Percentiles rank a stretch among this genome's conserved stretches.
These are phyloP conservation scores for Toxotes lorentzi DNA, from an alignment of 2,797 vertebrate species.

Conservation along the genomic window DNA sequence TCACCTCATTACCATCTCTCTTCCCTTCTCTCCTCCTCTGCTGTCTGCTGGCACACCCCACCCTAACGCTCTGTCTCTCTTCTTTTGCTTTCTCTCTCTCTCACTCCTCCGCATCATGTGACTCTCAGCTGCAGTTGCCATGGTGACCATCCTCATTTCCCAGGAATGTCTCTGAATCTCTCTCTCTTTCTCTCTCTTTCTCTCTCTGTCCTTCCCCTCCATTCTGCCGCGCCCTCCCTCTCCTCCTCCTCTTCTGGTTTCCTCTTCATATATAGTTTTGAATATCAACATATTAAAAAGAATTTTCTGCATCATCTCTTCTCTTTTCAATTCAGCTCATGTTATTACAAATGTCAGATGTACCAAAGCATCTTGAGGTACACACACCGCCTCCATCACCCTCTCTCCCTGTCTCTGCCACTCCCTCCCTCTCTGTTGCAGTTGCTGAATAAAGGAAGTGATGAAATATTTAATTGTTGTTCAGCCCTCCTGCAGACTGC, in stretches of 20 bases:
- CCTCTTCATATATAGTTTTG: neutral
- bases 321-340: neutral
- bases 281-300: slow-evolving; percentile 1
- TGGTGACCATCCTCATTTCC: slow-evolving; percentile 82
- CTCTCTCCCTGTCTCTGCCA: slow-evolving; percentile 11
- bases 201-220: slow-evolving; percentile 40
- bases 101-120: slow-evolving; percentile 84
- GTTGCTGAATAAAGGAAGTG: slow-evolving; percentile 84
- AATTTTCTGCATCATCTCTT: neutral
- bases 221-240: slow-evolving; percentile 42
- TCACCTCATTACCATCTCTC: slow-evolving; percentile 50
- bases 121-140: slow-evolving; percentile 87
- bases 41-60: slow-evolving; percentile 57
- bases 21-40: slow-evolving; percentile 48
- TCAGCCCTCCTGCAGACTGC: slow-evolving; percentile 79
- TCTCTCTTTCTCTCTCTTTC: slow-evolving; percentile 34
- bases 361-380: slow-evolving; percentile 19
- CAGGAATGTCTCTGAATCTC: slow-evolving; percentile 64
- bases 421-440: slow-evolving; percentile 61
- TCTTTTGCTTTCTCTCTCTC: slow-evolving; percentile 42
- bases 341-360: slow-evolving; percentile 27
- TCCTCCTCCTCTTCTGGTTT: neutral
- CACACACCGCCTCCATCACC: slow-evolving; percentile 4
- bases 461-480: slow-evolving; percentile 88
- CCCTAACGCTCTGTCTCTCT: slow-evolving; percentile 41